Percentiles rank a stretch among this genome's conserved stretches.
Evolutionary conservation across 2,888 invertebrate species (phyloP).

Genomic region (Neuroscelio doddi): DNA sequence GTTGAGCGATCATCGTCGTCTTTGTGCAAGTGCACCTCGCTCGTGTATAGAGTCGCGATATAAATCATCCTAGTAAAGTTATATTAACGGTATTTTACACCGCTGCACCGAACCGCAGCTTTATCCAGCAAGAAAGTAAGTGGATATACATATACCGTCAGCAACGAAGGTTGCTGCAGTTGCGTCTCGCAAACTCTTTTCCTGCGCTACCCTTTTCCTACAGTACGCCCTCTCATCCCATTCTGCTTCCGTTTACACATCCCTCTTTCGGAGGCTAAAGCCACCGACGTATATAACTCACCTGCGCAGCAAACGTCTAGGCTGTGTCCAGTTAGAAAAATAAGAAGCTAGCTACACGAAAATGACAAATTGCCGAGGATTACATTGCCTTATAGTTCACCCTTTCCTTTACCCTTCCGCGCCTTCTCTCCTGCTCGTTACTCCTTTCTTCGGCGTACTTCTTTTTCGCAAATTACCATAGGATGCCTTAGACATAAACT

Average conservation of each 20-base stretch:
- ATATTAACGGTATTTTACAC: conserved; percentile 64
- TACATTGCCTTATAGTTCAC: conserved; percentile 45
- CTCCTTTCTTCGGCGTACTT: too few species aligned
- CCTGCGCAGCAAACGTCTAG: conserved; percentile 22
- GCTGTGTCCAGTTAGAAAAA: conserved; percentile 50
- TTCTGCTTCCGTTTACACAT: conserved; percentile 19
- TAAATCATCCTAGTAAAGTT: conserved; percentile 62
- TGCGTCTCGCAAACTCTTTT: conserved; percentile 24
- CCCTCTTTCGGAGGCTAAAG: conserved; percentile 28
- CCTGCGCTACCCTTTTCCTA: conserved; percentile 20
- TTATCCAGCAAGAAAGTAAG: conserved; percentile 34
- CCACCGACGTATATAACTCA: conserved; percentile 44
- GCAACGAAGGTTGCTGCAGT: conserved; percentile 23
- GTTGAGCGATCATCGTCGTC: conserved; percentile 48
- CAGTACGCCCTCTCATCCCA: conserved; percentile 5
- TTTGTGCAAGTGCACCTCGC: conserved; percentile 20
- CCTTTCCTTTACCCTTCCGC: conserved; percentile 5
- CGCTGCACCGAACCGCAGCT: conserved; percentile 40
- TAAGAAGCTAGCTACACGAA: conserved; percentile 52
- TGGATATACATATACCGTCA: conserved; percentile 13
- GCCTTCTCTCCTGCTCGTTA: conserved; percentile 10
- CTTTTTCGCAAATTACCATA: too few species aligned
- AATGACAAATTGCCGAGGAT: conserved; percentile 63
- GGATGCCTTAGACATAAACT: neutral
- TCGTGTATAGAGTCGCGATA: conserved; percentile 30